Conservation (phyloP, 2,113 vertebrate species). For the Arothron firmamentum region DNA sequence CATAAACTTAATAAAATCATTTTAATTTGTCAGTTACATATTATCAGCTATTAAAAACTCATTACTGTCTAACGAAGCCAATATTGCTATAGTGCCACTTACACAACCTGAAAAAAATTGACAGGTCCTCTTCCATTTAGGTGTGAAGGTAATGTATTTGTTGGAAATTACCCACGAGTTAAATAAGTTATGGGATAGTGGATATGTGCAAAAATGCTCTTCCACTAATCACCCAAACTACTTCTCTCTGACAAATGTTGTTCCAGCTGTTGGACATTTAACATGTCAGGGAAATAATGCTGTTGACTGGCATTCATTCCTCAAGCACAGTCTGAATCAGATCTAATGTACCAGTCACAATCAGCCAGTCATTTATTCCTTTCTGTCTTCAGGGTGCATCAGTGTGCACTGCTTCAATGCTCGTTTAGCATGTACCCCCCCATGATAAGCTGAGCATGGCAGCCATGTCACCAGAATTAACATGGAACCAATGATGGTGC, state of each 20-base stretch:
- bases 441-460: slow-evolving; percentile 1
- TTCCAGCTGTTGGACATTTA: background rate
- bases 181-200: background rate
- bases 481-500: slow-evolving; percentile 7
- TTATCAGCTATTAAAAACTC: too few species aligned
- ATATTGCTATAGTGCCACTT: too few species aligned
- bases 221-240: background rate
- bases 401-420: slow-evolving; percentile 9
- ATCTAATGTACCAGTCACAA: slow-evolving; percentile 32
- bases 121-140: background rate
- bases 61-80: too few species aligned
- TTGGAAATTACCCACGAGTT: too few species aligned
- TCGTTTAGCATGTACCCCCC: slow-evolving; percentile 16
- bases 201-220: background rate
- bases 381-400: slow-evolving; percentile 8
- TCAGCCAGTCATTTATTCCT: slow-evolving; percentile 9
- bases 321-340: slow-evolving; percentile 26
- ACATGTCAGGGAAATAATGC: slow-evolving; percentile 10
- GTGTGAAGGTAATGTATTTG: background rate
- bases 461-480: slow-evolving; percentile 15
- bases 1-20: too few species aligned
- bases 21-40: too few species aligned
- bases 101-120: too few species aligned
- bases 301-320: slow-evolving; percentile 13
- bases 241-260: background rate